Evolutionary conservation across 2,797 vertebrate genomes (phyloP).

Genomic region (Picus viridis): DNA sequence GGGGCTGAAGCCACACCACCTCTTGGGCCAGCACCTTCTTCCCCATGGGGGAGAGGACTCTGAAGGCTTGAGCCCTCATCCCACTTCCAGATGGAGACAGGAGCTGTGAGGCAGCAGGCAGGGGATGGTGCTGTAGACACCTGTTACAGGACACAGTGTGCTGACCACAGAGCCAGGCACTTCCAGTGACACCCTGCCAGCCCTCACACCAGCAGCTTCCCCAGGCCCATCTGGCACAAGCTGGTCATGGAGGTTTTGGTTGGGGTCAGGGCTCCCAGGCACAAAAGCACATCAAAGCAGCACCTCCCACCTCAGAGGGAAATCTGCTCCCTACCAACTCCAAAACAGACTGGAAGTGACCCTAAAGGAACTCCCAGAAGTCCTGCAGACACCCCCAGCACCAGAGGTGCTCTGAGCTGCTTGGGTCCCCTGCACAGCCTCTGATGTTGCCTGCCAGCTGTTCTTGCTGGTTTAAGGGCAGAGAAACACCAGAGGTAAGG

Average conservation of each 20-base stretch:
- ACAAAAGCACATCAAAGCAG: accelerated
- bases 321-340: not conserved
- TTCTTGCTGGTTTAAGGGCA: not conserved
- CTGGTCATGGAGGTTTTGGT: accelerated
- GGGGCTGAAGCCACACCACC: not conserved
- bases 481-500: not conserved
- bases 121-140: not conserved
- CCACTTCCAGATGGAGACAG: accelerated
- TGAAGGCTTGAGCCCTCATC: not conserved
- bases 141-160: accelerated
- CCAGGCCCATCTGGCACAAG: accelerated
- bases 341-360: not conserved
- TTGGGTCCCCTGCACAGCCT: not conserved
- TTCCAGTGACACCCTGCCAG: not conserved
- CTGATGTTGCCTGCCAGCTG: not conserved
- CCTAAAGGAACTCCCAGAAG: not conserved
- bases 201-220: not conserved
- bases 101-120: accelerated
- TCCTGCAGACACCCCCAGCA: not conserved
- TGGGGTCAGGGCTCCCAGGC: not conserved
- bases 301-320: not conserved
- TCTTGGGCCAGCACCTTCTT: not conserved
- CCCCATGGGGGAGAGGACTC: not conserved
- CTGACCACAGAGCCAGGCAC: not conserved
- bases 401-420: not conserved